phyloP scores from a whole-genome alignment of 64 coral and sea anemone genomes.

The Montipora capricornis region DNA sequence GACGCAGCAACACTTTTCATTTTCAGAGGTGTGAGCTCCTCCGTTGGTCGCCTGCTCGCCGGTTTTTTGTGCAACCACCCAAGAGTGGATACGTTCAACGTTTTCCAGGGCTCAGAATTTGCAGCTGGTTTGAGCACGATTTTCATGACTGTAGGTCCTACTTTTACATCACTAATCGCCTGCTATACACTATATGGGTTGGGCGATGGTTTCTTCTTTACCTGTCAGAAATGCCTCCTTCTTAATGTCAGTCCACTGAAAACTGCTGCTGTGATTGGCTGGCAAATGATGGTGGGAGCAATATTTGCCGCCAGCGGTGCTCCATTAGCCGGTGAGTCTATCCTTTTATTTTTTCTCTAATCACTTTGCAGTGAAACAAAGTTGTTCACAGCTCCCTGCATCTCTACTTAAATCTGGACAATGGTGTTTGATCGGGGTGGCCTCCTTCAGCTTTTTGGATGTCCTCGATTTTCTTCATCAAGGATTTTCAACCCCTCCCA shows the following conservation, averaged over 20 bases:
- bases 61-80: slow-evolving; percentile 35
- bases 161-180: not conserved
- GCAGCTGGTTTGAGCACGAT: not conserved
- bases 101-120: slow-evolving; percentile 23
- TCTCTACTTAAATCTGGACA: too few species aligned
- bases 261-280: not conserved
- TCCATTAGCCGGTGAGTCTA: slow-evolving; percentile 11
- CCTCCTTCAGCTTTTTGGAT: too few species aligned
- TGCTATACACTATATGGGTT: slow-evolving; percentile 13
- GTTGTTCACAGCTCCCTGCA: too few species aligned
- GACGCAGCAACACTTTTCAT: slow-evolving; percentile 45
- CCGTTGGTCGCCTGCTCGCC: slow-evolving; percentile 29
- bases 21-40: slow-evolving; percentile 37
- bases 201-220: slow-evolving; percentile 13
- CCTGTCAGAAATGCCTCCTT: not conserved
- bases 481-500: too few species aligned
- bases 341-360: too few species aligned
- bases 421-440: too few species aligned
- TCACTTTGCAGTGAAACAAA: too few species aligned
- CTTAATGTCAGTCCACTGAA: not conserved
- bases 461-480: too few species aligned
- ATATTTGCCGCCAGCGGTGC: slow-evolving; percentile 6
- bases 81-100: slow-evolving; percentile 28
- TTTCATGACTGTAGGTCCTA: not conserved
- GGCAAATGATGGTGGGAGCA: not conserved